Evolutionary conservation across 1,140 invertebrate genomes (phyloP).

Genomic region (Drosophila takahashii): DNA sequence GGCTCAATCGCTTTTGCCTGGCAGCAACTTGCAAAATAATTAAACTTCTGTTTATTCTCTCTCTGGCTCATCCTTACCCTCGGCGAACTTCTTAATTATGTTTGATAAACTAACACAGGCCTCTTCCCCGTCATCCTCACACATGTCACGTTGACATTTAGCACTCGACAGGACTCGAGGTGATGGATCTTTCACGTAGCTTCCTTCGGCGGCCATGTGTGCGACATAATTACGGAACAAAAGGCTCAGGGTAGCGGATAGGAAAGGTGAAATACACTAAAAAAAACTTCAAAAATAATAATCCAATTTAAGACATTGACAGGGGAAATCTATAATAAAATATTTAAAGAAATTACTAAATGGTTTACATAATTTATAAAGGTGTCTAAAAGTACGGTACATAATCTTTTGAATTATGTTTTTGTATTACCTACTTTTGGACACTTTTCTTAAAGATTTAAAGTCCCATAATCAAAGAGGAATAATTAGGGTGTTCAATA

Average conservation of each 20-base stretch:
- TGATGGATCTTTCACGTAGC: constrained; percentile 31
- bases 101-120: constrained; percentile 69
- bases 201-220: constrained; percentile 28
- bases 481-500: too few relatives aligned
- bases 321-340: too few relatives aligned
- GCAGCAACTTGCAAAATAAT: constrained; percentile 70
- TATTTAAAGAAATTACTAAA: too few relatives aligned
- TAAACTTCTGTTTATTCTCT: constrained; percentile 82
- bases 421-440: background rate
- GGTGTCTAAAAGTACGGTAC: too few relatives aligned
- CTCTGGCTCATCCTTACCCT: constrained; percentile 17
- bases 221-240: constrained; percentile 71
- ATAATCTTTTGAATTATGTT: too few relatives aligned
- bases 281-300: too few relatives aligned
- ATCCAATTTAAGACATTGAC: too few relatives aligned
- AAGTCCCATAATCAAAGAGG: too few relatives aligned
- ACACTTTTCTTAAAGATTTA: background rate
- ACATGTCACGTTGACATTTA: constrained; percentile 71
- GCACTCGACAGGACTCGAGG: constrained; percentile 45
- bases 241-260: constrained; percentile 35
- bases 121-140: constrained; percentile 19
- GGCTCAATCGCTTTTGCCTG: constrained; percentile 55
- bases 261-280: constrained; percentile 6
- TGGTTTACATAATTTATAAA: too few relatives aligned
- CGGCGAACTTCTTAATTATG: constrained; percentile 74